A percentile compares a stretch with the other conserved stretches of the same genome.
These are phyloP conservation scores for Ochlodes sylvanus DNA, from an alignment of 2,888 invertebrate species.

Conservation along the genomic window DNA sequence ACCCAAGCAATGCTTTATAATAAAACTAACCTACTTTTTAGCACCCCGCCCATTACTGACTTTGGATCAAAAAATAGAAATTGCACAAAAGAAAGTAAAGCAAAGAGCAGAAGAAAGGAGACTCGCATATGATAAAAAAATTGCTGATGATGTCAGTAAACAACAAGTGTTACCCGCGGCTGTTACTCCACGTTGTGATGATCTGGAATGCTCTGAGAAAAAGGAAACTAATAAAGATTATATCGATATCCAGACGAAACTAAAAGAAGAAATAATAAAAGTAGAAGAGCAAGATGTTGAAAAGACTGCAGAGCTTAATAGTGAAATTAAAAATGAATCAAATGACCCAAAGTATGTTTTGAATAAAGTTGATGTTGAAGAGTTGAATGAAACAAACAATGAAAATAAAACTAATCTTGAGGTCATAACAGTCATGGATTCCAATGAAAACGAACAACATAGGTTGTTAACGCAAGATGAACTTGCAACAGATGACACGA, in stretches of 20 bases:
- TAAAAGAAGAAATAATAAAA: not conserved
- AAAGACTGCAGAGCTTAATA: not conserved
- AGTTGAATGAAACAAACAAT: not conserved
- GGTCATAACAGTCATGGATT: not conserved
- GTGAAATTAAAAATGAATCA: not conserved
- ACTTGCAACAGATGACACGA: not conserved
- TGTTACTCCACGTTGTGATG: not conserved
- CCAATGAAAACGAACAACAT: not conserved
- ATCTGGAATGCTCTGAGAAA: not conserved
- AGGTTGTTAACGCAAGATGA: not conserved
- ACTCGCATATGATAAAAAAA: constrained; percentile 42
- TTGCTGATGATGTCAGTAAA: not conserved
- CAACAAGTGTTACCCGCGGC: constrained; percentile 12
- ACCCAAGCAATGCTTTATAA: no score
- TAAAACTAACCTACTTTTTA: constrained; percentile 48
- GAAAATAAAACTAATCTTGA: not conserved
- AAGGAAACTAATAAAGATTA: constrained; percentile 2
- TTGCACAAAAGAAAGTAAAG: constrained; percentile 63
- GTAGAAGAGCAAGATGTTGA: not conserved
- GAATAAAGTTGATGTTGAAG: not conserved
- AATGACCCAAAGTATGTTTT: not conserved
- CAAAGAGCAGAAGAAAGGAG: constrained; percentile 54
- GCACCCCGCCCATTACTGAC: constrained; percentile 53
- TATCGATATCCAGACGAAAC: constrained; percentile 30
- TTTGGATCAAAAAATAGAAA: constrained; percentile 66